These are phyloP conservation scores for Zelostemma sp. DNA, from an alignment of 1,140 invertebrate genomes.

Conservation along the genomic window DNA sequence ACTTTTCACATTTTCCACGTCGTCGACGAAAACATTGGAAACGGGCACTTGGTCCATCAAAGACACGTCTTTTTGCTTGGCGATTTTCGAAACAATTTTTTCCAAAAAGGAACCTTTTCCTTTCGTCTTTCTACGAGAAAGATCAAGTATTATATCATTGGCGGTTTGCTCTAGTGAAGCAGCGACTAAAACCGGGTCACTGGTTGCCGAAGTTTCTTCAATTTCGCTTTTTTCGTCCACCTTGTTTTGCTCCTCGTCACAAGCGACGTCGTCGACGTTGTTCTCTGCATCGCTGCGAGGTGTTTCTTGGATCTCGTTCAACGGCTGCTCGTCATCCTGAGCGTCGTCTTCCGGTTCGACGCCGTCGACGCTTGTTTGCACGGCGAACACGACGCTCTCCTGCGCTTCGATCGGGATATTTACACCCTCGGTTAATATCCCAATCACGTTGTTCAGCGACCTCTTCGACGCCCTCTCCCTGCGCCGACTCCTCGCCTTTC, in stretches of 20 bases:
- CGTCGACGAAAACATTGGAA: too few species aligned
- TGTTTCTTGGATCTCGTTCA: conserved; percentile 7
- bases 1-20: conserved; percentile 42
- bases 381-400: conserved; percentile 61
- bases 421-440: conserved; percentile 66
- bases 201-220: neutral
- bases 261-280: neutral
- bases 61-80: conserved; percentile 64
- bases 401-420: conserved; percentile 62
- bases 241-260: neutral
- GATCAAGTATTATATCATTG: conserved; percentile 65
- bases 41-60: conserved; percentile 51
- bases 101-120: conserved; percentile 39
- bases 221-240: conserved; percentile 23
- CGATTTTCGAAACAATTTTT: conserved; percentile 67
- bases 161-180: conserved; percentile 13
- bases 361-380: conserved; percentile 56
- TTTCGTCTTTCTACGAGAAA: conserved; percentile 55
- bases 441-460: conserved; percentile 65
- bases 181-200: neutral
- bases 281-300: neutral
- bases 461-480: conserved; percentile 54
- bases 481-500: conserved; percentile 56
- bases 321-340: conserved; percentile 38
- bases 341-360: conserved; percentile 24